Conservation (phyloP, 2,888 invertebrate species). For the Rhagium mordax region DNA sequence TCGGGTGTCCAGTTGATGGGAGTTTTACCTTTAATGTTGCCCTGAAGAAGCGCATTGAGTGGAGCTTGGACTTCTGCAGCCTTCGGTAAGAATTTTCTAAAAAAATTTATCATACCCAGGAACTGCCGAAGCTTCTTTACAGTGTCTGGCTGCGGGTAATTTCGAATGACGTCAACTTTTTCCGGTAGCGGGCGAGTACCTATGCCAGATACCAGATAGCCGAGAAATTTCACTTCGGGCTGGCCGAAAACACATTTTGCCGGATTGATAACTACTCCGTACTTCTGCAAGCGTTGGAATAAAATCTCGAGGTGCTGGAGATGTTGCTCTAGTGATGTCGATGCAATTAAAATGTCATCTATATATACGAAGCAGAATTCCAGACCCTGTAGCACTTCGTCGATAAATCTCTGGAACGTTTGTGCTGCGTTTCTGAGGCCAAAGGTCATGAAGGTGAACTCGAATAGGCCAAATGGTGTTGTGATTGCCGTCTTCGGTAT, state of each 20-base stretch:
- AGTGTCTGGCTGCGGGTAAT: constrained; percentile 17
- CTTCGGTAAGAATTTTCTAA: neutral
- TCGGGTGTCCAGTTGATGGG: neutral
- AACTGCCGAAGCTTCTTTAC: constrained; percentile 1
- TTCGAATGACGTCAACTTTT: constrained; percentile 11
- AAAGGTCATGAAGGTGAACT: neutral
- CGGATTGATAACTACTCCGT: constrained; percentile 4
- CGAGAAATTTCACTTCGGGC: constrained; percentile 21
- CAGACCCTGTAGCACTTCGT: neutral
- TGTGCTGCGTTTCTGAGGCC: too few species aligned
- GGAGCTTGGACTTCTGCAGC: neutral
- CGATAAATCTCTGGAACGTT: neutral
- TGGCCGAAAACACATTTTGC: constrained; percentile 27
- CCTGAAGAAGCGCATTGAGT: neutral
- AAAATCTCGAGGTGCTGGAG: neutral
- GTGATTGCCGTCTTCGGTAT: neutral
- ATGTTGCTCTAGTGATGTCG: neutral
- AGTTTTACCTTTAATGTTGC: neutral
- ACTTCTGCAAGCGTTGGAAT: neutral
- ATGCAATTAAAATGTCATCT: neutral
- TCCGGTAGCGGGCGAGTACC: constrained; percentile 28
- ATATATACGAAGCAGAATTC: neutral
- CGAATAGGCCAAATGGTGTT: neutral
- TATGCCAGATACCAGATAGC: neutral
- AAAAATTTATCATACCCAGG: constrained; percentile 19